phyloP scores from a whole-genome alignment of 2,888 invertebrate genomes.

The Subacronicta megacephala region DNA sequence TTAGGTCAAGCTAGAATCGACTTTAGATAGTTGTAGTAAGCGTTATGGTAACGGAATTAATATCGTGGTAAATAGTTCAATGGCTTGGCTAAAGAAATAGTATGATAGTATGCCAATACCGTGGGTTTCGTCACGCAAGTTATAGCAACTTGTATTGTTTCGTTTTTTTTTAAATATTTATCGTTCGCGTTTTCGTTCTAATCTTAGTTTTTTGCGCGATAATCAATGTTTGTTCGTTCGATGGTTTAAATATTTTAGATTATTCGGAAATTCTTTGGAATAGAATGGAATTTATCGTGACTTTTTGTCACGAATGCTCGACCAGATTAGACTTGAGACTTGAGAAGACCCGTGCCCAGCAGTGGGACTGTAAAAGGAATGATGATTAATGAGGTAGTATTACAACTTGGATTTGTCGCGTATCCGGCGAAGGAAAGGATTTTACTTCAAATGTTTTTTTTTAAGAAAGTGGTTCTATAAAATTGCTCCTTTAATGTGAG shows the following conservation, averaged over 20 bases:
- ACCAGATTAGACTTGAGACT: too few relatives aligned
- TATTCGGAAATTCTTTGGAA: too few relatives aligned
- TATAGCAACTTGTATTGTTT: slow-evolving; percentile 56
- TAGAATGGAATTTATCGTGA: too few relatives aligned
- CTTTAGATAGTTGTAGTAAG: slow-evolving; percentile 9
- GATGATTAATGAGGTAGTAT: too few relatives aligned
- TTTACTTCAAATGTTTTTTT: too few relatives aligned
- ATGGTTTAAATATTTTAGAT: slow-evolving; percentile 3
- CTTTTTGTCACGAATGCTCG: too few relatives aligned
- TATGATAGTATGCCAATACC: slow-evolving; percentile 63
- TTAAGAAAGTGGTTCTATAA: too few relatives aligned
- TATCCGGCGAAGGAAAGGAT: too few relatives aligned
- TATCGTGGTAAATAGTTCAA: slow-evolving; percentile 55
- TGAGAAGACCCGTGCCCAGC: too few relatives aligned
- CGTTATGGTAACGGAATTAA: slow-evolving; percentile 17
- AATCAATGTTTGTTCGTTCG: slow-evolving; percentile 16
- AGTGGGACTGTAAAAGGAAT: too few relatives aligned
- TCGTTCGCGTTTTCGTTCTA: slow-evolving; percentile 34
- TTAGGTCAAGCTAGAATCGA: slow-evolving; percentile 21
- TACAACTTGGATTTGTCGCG: too few relatives aligned
- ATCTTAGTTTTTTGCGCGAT: slow-evolving; percentile 23
- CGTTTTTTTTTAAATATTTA: slow-evolving; percentile 40
- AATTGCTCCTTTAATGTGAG: too few relatives aligned
- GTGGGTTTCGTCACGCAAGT: slow-evolving; percentile 62
- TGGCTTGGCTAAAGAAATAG: slow-evolving; percentile 69